Conservation (phyloP, 2,888 invertebrate genomes). For the Ophonus ardosiacus region DNA sequence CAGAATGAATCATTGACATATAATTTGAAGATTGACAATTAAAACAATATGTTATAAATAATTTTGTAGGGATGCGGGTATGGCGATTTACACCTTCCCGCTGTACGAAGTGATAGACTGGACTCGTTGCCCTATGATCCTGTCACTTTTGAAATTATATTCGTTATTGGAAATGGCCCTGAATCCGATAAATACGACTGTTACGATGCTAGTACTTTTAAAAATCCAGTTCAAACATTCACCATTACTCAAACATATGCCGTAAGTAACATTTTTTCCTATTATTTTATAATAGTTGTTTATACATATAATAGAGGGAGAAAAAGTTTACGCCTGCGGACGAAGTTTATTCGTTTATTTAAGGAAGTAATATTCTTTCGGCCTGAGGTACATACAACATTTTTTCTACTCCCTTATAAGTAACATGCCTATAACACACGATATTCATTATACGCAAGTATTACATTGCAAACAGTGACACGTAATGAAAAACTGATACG, state of each 20-base stretch:
- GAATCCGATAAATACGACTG: not conserved
- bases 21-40: too few species aligned
- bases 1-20: too few species aligned
- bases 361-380: not conserved
- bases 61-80: not conserved
- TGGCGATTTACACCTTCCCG: not conserved
- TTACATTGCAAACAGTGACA: too few species aligned
- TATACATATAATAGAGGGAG: too few species aligned
- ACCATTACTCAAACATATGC: not conserved
- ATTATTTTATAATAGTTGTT: too few species aligned
- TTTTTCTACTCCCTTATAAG: too few species aligned
- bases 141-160: not conserved
- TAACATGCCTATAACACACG: too few species aligned
- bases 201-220: not conserved
- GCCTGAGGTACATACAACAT: not conserved
- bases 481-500: too few species aligned
- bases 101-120: not conserved
- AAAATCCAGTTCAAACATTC: not conserved
- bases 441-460: too few species aligned
- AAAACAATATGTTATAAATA: too few species aligned
- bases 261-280: not conserved
- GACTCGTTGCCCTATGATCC: not conserved
- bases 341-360: too few species aligned
- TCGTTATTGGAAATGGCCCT: not conserved
- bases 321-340: too few species aligned